Base-by-base conservation (phyloP, 2,888 invertebrate species). In the Gonocerus acuteangulatus region DNA sequence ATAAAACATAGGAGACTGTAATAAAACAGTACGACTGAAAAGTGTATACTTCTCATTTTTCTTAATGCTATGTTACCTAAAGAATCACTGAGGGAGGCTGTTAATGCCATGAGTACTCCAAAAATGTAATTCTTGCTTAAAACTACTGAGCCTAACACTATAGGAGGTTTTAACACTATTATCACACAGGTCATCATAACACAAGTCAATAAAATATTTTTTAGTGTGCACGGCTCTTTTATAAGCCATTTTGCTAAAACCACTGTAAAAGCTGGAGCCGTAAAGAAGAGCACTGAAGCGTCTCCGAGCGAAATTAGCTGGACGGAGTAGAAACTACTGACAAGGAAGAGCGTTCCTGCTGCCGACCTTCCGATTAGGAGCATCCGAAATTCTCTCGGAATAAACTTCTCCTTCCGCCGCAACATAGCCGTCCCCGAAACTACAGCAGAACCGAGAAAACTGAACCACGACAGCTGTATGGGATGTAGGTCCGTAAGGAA, bases 231-330 rank as follows among this genome's bases (percentile, higher is more conserved):
- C 11, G 64, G 62, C 21, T 64, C 64, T 16, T 51, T 39, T 4
- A 64, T 27, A 23, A 62, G 57, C n/a, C 27, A 15, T 11, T 47
- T 59, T 21, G 64, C 64, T 11, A 64, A 54, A 2, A 59, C 27
- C 2, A 52, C 34, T 13, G 64, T 64, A 42, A 56, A 64, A 18
- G 57, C 54, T 11, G 64, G 64, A n/a, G 64, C 61, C n/a, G 62
- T 64, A 59, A 62, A 64, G 23, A 64, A 60, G 18, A 64, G 42
- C 7, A 64, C 64, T 1, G 64, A 64, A 6, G 64, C 64, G 21
- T 64, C 64, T 7, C 64, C 64, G 6, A 64, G 36, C 1, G 64
- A 62, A 6, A 64, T 61, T 16, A 61, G 34, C 18, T 62, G 62
- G 7, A 62, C 62, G 2, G 64, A 36, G 34, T 52, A 59, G 34